Percentiles rank a stretch among this genome's conserved stretches.
phyloP scores from a whole-genome alignment of 2,888 invertebrate genomes.

The Galeopsomyia nigrocyanea region DNA sequence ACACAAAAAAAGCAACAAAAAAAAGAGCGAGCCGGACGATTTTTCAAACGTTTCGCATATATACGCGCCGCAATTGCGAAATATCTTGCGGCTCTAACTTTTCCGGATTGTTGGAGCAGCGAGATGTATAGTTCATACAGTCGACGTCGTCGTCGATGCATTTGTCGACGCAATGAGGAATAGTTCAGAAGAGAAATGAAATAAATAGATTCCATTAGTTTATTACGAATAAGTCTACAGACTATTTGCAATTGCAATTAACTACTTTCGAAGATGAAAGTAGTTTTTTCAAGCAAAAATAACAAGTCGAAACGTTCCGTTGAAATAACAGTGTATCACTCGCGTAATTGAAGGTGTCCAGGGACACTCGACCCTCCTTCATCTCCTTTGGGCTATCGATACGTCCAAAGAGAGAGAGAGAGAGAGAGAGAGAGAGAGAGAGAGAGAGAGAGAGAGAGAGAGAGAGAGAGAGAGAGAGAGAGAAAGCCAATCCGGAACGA shows the following conservation, averaged over 20 bases:
- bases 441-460: neutral
- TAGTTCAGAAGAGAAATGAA: slow-evolving; percentile 31
- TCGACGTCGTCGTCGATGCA: slow-evolving; percentile 57
- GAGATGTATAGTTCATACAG: too few species aligned
- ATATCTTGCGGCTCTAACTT: slow-evolving; percentile 52
- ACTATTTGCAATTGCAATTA: too few species aligned
- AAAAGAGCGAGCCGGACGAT: slow-evolving; percentile 48
- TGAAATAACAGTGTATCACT: too few species aligned
- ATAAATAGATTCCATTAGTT: slow-evolving; percentile 26
- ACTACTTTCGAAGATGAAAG: too few species aligned
- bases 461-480: neutral
- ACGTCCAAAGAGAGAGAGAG: neutral
- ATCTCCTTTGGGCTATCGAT: neutral
- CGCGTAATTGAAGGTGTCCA: slow-evolving; percentile 31
- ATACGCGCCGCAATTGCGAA: slow-evolving; percentile 30
- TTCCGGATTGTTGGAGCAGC: slow-evolving; percentile 53
- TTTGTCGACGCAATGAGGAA: slow-evolving; percentile 52
- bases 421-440: neutral
- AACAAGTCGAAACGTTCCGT: too few species aligned
- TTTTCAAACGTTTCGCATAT: slow-evolving; percentile 52
- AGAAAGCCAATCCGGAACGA: slow-evolving; percentile 20
- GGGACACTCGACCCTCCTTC: slow-evolving; percentile 17
- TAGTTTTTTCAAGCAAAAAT: too few species aligned
- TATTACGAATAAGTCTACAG: slow-evolving; percentile 5
- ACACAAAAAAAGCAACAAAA: too few species aligned